Conservation (phyloP, 2,888 invertebrate species). For the Caenorhabditis virilis region DNA sequence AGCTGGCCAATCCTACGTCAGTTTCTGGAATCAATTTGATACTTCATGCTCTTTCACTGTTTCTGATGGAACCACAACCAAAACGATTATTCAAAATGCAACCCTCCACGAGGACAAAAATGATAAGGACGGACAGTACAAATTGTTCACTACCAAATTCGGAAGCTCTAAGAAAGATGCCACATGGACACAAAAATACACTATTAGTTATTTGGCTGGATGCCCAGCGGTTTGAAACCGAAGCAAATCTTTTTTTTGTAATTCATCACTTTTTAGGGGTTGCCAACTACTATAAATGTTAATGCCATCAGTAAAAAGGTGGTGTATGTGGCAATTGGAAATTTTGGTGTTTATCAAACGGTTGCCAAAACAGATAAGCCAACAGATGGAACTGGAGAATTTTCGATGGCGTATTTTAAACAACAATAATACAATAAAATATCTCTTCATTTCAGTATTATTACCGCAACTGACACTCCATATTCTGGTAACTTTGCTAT, state of each 20-base stretch:
- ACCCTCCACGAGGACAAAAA: conserved; percentile 24
- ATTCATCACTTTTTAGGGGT: conserved; percentile 3
- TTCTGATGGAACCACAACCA: conserved; percentile 5
- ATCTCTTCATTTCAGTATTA: conserved; percentile 28
- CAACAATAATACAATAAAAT: conserved; percentile 4
- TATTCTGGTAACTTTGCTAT: conserved; percentile 54
- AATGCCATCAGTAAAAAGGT: conserved; percentile 28
- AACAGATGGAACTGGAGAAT: conserved; percentile 60
- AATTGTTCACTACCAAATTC: conserved; percentile 11
- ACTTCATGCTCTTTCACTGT: conserved; percentile 14
- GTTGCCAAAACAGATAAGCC: conserved; percentile 47
- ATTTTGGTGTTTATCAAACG: conserved; percentile 34
- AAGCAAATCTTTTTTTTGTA: background rate
- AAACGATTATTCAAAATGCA: conserved; percentile 4
- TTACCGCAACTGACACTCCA: conserved; percentile 34
- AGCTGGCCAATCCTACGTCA: conserved; percentile 43
- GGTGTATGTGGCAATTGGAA: conserved; percentile 34
- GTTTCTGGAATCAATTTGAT: conserved; percentile 55
- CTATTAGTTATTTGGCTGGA: conserved; percentile 6
- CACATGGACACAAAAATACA: conserved; percentile 13
- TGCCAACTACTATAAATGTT: conserved; percentile 1
- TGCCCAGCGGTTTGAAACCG: conserved; percentile 6
- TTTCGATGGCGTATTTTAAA: conserved; percentile 46
- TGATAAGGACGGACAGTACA: conserved; percentile 21
- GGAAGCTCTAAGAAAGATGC: background rate